Evolutionary conservation across 2,888 invertebrate species (phyloP), one percentile per base, ranked within the genome.

Genomic region (Biston stratarius): DNA sequence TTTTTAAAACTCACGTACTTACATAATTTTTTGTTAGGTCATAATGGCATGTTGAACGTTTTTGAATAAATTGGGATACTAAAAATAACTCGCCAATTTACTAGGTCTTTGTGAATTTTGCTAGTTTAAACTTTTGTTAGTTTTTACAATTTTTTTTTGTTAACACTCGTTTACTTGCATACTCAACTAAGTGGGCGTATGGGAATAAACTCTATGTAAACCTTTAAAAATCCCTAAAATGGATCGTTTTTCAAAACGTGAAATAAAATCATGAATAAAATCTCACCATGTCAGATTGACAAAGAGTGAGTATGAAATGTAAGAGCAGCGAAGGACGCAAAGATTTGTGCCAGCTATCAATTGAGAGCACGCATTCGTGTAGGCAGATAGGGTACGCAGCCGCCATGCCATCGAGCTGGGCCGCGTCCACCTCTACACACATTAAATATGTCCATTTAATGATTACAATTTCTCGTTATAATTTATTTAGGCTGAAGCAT

Each of bases 391-490:
- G 82, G 80, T 77, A 79, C 69, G 57, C 62, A 67, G 58, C 67
- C 67, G 69, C 65, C 72, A 62, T 74, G 74, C 72, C 24, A 38
- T 33, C 55, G 42, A 42, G 69, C 71, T 73, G 73, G 73, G 74
- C 80, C 74, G 76, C 76, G 75, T 76, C 76, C 79, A 14, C 86
- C 81, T 86, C 86, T 83, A 88, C 89, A 88, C 88, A 90, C 91
- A 90, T 91, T 90, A 74, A 91, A 92, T 91, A 92, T 92, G 93
- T 92, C 89, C 88, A 90, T 91, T 91, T 91, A 91, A 91, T 89
- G 91, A 91, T 93, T 91, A 93, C 91, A 91, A 92, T 93, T 92
- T 91, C 92, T 92, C 92, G 92, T 92, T 92, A 93, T 93, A 93
- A 93, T 93, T 93, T 94, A 93, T 93, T 93, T 91, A 91, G 90